These are phyloP conservation scores for Toxonevra muliebris DNA, from an alignment of 2,888 invertebrate species.

Conservation along the genomic window DNA sequence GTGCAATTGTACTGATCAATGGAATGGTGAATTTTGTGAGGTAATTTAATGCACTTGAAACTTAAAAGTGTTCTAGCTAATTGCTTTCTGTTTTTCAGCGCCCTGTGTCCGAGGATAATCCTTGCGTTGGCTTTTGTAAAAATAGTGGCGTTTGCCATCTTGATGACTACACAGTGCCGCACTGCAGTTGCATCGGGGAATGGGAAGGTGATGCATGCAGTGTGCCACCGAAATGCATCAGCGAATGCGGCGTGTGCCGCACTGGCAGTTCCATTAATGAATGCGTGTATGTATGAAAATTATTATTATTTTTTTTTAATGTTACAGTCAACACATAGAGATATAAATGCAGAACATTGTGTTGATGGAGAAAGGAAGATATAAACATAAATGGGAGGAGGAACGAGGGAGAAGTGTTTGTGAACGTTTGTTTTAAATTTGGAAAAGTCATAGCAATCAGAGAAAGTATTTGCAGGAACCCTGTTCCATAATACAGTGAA, in stretches of 20 bases:
- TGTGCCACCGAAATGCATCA: constrained; percentile 61
- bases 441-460: too few species aligned
- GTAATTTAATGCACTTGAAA: constrained; percentile 49
- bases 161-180: constrained; percentile 66
- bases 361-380: too few species aligned
- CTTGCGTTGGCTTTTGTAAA: constrained; percentile 69
- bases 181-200: constrained; percentile 69
- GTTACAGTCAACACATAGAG: background rate
- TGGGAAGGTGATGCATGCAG: constrained; percentile 71
- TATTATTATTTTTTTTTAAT: background rate
- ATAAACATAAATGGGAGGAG: too few species aligned
- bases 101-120: constrained; percentile 72
- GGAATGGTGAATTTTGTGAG: constrained; percentile 69
- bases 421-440: too few species aligned
- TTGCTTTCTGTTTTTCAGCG: constrained; percentile 44
- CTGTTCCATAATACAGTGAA: too few species aligned
- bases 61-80: background rate
- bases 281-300: constrained; percentile 53
- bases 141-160: constrained; percentile 72
- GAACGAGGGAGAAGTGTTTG: too few species aligned
- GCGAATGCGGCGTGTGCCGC: constrained; percentile 60
- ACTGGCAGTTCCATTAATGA: constrained; percentile 64
- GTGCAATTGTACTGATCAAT: constrained; percentile 69
- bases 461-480: too few species aligned
- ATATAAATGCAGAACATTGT: too few species aligned